Evolutionary conservation across 2,888 invertebrate species (phyloP).

Genomic region (Eupithecia vulgata): DNA sequence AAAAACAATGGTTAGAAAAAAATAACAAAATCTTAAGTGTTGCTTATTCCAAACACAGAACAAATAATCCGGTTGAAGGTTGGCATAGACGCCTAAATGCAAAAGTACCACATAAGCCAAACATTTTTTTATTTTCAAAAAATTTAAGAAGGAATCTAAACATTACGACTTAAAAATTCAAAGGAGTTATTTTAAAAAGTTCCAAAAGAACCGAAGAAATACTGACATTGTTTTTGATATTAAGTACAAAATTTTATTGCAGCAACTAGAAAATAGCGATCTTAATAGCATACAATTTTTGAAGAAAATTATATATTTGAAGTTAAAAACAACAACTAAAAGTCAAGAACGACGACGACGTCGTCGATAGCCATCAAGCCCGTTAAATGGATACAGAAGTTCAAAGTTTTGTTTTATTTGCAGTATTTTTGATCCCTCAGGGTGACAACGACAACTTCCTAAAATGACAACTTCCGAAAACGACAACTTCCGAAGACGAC

Average conservation of each 20-base stretch:
- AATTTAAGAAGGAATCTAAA: constrained; percentile 26
- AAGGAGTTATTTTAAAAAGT: too few relatives aligned
- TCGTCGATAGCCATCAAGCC: too few relatives aligned
- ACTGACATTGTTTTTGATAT: constrained; percentile 26
- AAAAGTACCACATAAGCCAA: constrained; percentile 23
- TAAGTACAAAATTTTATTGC: constrained; percentile 21
- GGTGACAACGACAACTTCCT: too few relatives aligned
- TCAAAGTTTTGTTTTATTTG: too few relatives aligned
- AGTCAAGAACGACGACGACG: too few relatives aligned
- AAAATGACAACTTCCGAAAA: too few relatives aligned
- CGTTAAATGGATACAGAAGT: too few relatives aligned
- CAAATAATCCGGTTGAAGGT: constrained; percentile 32
- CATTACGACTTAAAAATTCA: constrained; percentile 22
- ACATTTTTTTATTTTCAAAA: constrained; percentile 19
- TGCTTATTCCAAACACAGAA: constrained; percentile 21
- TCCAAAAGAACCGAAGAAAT: constrained; percentile 25
- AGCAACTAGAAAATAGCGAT: constrained; percentile 20
- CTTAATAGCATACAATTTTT: constrained; percentile 16
- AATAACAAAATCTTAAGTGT: constrained; percentile 17
- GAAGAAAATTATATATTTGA: constrained; percentile 15
- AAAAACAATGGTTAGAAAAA: constrained; percentile 22
- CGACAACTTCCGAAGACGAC: too few relatives aligned
- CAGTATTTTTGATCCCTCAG: too few relatives aligned
- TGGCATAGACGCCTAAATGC: constrained; percentile 32
- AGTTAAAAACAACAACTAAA: too few relatives aligned